Evolutionary conservation across 1,140 invertebrate genomes (phyloP), one percentile per base, ranked within the genome.

Genomic region (Chironomus striatipennis): DNA sequence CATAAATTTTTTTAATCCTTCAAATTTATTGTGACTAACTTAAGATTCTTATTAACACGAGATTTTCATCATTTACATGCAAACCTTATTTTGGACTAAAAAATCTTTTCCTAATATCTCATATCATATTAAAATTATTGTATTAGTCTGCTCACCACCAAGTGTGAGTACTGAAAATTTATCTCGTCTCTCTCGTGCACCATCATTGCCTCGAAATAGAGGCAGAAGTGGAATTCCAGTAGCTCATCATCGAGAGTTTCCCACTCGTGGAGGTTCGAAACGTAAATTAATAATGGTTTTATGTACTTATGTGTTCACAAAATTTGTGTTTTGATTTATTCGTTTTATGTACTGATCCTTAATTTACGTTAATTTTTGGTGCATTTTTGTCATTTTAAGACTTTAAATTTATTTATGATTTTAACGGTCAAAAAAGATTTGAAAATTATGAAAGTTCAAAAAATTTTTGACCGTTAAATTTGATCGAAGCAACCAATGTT

Each of bases 111-210:
- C 24, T 34, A 34, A 34, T 34, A 34, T 34, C 24, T 1, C 24
- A 34, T 34, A 34, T 34, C 24, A 34, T 5, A 34, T 34, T 34
- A 34, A 34, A 34, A 57, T 57, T n/a, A n/a, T 1, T 47, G 7
- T 10, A 2, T 57, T 9, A 70, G 65, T 70, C 6, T 0, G 18
- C 10, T 70, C 75, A 12, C 72, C 74, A 57, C 72, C 74, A 57
- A 75, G 84, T 83, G 85, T 85, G 81, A 87, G 86, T 82, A 86
- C 85, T 75, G 87, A 87, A 84, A 87, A 87, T 80, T 84, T 88
- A 76, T 74, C 79, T 18, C 34, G 82, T 73, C 81, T 88, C 74
- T 85, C 86, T 79, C 84, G 87, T 78, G 86, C 83, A 76, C 86
- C 86, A 77, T 87, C 86, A 75, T 83, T 88, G 77, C 86, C 86